phyloP scores from a whole-genome alignment of 2,113 vertebrate species.

The Ceyx margarethae region DNA sequence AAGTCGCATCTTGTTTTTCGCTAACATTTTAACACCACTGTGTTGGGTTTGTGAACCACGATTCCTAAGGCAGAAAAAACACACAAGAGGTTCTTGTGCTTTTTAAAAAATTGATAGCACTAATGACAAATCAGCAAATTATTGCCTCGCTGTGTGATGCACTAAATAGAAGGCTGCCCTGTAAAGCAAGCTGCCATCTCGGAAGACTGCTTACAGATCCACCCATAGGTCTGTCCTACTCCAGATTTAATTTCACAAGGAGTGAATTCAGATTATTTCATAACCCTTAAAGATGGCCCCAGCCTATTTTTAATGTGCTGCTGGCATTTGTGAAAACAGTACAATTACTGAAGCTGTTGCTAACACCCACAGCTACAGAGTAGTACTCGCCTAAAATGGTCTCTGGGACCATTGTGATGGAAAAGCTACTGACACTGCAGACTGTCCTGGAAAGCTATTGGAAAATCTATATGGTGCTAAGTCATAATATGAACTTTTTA shows the following conservation, averaged over 20 bases:
- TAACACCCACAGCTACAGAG: conserved; percentile 63
- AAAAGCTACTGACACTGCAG: conserved; percentile 69
- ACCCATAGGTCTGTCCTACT: conserved; percentile 53
- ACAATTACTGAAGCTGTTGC: conserved; percentile 59
- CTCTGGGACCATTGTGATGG: conserved; percentile 47
- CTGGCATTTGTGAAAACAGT: conserved; percentile 65
- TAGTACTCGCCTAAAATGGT: conserved; percentile 52
- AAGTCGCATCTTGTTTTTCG: background rate
- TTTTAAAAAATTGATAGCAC: background rate
- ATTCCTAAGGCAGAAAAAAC: conserved; percentile 12
- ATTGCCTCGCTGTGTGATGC: conserved; percentile 46
- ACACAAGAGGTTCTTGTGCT: background rate
- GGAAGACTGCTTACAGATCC: conserved; percentile 59
- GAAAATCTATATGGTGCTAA: conserved; percentile 56
- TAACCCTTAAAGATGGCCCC: conserved; percentile 61
- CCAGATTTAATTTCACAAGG: conserved; percentile 66
- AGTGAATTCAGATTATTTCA: conserved; percentile 67
- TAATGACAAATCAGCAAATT: conserved; percentile 60
- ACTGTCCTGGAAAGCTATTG: conserved; percentile 55
- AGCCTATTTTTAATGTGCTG: conserved; percentile 64
- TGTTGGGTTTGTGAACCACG: background rate
- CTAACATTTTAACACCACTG: background rate
- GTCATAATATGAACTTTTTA: conserved; percentile 44
- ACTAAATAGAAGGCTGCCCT: conserved; percentile 40
- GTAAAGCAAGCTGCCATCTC: conserved; percentile 63